Conservation (phyloP, 2,113 vertebrate species). For the Ageneiosus marmoratus region DNA sequence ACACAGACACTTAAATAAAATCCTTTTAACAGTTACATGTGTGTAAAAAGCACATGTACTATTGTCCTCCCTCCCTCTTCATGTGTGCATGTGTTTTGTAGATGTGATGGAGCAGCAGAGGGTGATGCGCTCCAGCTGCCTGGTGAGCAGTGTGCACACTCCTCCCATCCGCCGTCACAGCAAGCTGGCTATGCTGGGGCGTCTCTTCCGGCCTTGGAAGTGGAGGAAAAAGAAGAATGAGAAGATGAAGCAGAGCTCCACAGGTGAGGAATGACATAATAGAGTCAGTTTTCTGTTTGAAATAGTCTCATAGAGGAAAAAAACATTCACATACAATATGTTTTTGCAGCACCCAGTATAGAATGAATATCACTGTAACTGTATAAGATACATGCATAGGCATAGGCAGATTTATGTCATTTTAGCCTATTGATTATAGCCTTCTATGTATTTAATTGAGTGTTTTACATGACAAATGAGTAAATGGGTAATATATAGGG, state of each 20-base stretch:
- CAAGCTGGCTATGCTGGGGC: slow-evolving; percentile 92
- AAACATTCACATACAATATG: background rate
- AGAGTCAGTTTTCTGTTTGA: background rate
- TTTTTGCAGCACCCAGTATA: background rate
- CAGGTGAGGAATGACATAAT: slow-evolving; percentile 72
- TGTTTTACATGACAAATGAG: background rate
- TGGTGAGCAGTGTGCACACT: slow-evolving; percentile 89
- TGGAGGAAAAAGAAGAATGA: slow-evolving; percentile 99
- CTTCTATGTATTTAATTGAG: background rate
- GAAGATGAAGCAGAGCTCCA: slow-evolving; percentile 93
- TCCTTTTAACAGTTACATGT: background rate
- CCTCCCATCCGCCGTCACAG: slow-evolving; percentile 92
- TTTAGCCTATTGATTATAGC: background rate
- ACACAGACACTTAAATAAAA: slow-evolving; percentile 1
- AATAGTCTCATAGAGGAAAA: background rate
- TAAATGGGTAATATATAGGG: background rate
- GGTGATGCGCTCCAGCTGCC: slow-evolving; percentile 83
- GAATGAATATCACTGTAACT: background rate
- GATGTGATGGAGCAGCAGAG: slow-evolving; percentile 88
- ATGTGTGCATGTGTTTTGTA: slow-evolving; percentile 56
- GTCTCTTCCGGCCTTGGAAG: slow-evolving; percentile 98
- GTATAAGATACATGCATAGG: background rate
- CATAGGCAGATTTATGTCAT: background rate
- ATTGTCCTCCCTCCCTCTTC: background rate
- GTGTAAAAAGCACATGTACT: background rate